Conservation (phyloP, 1,140 invertebrate species). For the Drosophila bocki region DNA sequence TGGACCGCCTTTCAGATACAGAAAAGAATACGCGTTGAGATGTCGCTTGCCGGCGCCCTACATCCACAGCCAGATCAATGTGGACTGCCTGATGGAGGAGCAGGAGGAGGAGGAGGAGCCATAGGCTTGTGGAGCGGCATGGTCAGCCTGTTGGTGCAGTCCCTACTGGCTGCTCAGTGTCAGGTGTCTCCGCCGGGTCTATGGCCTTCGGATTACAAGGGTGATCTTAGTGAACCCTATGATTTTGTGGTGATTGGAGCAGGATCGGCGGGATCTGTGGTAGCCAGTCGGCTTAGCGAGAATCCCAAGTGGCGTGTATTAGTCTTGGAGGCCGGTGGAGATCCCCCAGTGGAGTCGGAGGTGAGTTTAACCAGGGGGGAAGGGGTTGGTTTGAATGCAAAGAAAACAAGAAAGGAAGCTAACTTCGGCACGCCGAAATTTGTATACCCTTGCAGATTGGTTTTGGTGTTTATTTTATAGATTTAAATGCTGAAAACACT, state of each 20-base stretch:
- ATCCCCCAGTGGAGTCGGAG: conserved; percentile 86
- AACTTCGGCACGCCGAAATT: too few relatives aligned
- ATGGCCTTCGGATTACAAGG: conserved; percentile 86
- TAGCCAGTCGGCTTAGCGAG: conserved; percentile 87
- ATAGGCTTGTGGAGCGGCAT: conserved; percentile 69
- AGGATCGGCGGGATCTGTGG: conserved; percentile 88
- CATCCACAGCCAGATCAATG: conserved; percentile 14
- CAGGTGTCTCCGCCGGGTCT: conserved; percentile 85
- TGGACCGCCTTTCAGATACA: conserved; percentile 34
- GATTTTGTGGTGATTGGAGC: conserved; percentile 87
- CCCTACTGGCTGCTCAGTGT: conserved; percentile 86
- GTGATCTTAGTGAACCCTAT: conserved; percentile 85
- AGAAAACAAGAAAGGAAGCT: too few relatives aligned
- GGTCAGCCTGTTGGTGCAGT: conserved; percentile 86
- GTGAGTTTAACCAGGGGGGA: conserved; percentile 55
- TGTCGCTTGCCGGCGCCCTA: conserved; percentile 36
- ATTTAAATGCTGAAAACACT: too few relatives aligned
- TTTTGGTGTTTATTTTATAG: too few relatives aligned
- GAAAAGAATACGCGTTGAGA: conserved; percentile 20
- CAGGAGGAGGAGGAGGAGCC: not conserved
- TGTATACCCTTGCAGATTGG: too few relatives aligned
- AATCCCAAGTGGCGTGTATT: conserved; percentile 86
- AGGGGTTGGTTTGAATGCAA: not conserved
- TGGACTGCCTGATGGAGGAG: not conserved
- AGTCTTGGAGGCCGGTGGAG: conserved; percentile 88